phyloP scores from a whole-genome alignment of 2,113 vertebrate genomes.

The Channa maculata region DNA sequence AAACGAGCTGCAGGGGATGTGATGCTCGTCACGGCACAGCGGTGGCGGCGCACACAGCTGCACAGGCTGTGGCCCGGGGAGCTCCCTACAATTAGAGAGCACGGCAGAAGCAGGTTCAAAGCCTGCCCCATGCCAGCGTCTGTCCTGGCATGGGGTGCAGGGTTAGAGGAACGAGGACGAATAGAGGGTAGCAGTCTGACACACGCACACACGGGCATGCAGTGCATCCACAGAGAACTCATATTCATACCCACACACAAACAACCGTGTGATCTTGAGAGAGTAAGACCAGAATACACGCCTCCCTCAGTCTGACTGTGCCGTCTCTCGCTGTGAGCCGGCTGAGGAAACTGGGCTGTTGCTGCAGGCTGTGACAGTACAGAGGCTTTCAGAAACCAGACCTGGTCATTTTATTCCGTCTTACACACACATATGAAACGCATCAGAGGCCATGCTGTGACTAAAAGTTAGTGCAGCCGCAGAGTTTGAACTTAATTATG shows the following conservation, averaged over 20 bases:
- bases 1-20: conserved; percentile 37
- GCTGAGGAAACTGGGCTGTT: conserved; percentile 39
- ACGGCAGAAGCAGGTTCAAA: conserved; percentile 62
- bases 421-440: too few species aligned
- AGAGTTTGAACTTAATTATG: conserved; percentile 30
- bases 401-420: conserved; percentile 33
- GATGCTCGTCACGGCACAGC: conserved; percentile 19
- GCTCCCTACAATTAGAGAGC: conserved; percentile 56
- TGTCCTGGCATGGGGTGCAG: conserved; percentile 44
- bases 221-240: conserved; percentile 37
- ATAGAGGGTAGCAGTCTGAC: conserved; percentile 28
- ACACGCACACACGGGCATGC: conserved; percentile 23
- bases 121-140: conserved; percentile 43
- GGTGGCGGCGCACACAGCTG: conserved; percentile 44
- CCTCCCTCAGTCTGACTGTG: neutral
- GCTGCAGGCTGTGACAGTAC: conserved; percentile 39
- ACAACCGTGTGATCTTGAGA: conserved; percentile 63
- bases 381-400: conserved; percentile 26
- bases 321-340: conserved; percentile 22
- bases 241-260: conserved; percentile 48
- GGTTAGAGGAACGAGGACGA: conserved; percentile 43
- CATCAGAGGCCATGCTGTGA: conserved; percentile 5
- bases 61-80: conserved; percentile 18
- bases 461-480: conserved; percentile 43
- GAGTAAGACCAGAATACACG: conserved; percentile 37